Evolutionary conservation across 2,113 vertebrate species (phyloP).

Genomic region (Halichoeres trimaculatus): DNA sequence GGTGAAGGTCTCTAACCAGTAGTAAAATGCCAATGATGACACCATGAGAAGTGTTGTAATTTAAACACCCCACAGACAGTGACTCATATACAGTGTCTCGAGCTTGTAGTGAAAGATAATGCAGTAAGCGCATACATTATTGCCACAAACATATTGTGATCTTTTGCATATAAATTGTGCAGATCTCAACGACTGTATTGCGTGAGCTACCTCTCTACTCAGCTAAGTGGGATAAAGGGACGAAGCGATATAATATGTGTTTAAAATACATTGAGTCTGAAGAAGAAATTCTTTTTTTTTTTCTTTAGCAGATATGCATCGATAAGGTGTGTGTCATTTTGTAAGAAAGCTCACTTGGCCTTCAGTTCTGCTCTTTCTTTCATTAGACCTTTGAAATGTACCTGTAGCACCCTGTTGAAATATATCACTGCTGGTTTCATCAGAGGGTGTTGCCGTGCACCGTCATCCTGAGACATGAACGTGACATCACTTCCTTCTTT

Average conservation of each 20-base stretch:
- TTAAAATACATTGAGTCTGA: constrained; percentile 61
- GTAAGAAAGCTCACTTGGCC: constrained; percentile 30
- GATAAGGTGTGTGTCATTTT: constrained; percentile 30
- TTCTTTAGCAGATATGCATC: constrained; percentile 40
- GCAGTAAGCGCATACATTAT: constrained; percentile 80
- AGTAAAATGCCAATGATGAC: constrained; percentile 50
- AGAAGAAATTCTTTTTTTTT: constrained; percentile 51
- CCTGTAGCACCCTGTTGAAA: constrained; percentile 76
- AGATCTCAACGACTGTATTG: constrained; percentile 77
- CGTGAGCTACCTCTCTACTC: constrained; percentile 78
- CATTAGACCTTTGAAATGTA: constrained; percentile 26
- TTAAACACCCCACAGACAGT: constrained; percentile 62
- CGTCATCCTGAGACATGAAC: constrained; percentile 78
- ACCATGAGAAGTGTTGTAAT: constrained; percentile 55
- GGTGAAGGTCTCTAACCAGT: constrained; percentile 27
- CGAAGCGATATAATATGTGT: constrained; percentile 58
- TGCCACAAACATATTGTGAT: constrained; percentile 82
- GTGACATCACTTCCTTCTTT: constrained; percentile 67
- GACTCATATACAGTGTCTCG: constrained; percentile 60
- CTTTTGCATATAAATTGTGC: constrained; percentile 83
- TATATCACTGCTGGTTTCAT: constrained; percentile 78
- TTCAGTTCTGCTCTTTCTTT: not conserved
- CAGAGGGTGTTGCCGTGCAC: constrained; percentile 67
- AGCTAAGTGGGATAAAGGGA: constrained; percentile 75
- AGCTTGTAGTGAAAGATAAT: constrained; percentile 61